Evolutionary conservation across 2,797 vertebrate genomes (phyloP).

Genomic region (Nyctibius grandis): DNA sequence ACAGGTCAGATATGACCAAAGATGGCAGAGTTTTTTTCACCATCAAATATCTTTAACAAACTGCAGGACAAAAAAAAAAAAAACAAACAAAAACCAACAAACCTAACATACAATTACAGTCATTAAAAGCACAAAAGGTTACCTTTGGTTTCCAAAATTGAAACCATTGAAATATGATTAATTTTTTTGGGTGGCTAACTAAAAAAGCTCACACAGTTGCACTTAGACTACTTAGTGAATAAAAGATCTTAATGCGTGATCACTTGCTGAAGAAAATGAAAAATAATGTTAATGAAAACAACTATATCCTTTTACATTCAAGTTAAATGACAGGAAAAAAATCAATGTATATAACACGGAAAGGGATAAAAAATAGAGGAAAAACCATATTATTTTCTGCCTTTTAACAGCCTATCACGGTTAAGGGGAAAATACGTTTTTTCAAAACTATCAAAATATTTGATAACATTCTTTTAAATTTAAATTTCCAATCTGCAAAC

Average conservation of each 20-base stretch:
- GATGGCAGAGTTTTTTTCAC: background rate
- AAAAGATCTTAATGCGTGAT: background rate
- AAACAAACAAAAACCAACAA: background rate
- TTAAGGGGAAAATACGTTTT: background rate
- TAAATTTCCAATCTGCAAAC: background rate
- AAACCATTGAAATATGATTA: accelerated
- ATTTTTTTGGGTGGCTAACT: background rate
- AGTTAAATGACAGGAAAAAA: background rate
- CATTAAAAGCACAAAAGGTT: background rate
- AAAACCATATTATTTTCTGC: background rate
- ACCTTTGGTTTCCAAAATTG: background rate
- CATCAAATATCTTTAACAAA: background rate
- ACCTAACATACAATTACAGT: background rate
- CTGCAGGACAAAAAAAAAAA: background rate
- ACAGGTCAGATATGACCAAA: background rate
- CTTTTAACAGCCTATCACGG: background rate
- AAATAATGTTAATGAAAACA: background rate
- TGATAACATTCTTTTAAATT: background rate
- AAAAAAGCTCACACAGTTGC: background rate
- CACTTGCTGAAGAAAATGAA: background rate
- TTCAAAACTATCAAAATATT: background rate
- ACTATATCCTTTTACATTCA: background rate
- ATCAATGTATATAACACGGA: background rate
- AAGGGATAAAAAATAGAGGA: background rate
- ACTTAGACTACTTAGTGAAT: background rate